These are phyloP conservation scores for Bombylius major DNA, from an alignment of 2,888 invertebrate genomes.

Conservation along the genomic window DNA sequence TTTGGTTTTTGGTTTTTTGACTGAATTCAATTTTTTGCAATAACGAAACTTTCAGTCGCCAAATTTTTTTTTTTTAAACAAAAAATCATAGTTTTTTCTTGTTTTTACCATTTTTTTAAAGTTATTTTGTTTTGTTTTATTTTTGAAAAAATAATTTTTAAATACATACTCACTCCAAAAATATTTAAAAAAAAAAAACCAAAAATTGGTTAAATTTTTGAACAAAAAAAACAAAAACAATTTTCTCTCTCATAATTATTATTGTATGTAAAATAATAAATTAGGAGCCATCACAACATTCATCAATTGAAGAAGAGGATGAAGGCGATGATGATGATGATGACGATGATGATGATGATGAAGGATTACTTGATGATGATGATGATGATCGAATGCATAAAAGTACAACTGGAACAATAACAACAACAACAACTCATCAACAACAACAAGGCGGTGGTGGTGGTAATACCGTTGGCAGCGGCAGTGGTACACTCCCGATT, in stretches of 20 bases:
- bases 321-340: slow-evolving; percentile 14
- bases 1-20: too few species aligned
- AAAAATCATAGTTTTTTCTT: not conserved
- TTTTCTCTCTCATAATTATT: not conserved
- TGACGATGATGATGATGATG: slow-evolving; percentile 13
- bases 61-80: not conserved
- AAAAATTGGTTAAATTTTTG: not conserved
- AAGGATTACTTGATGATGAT: slow-evolving; percentile 15
- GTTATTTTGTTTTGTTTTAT: not conserved
- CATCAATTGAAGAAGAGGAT: slow-evolving; percentile 35
- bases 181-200: too few species aligned
- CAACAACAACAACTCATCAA: not conserved
- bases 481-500: slow-evolving; percentile 22
- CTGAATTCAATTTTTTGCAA: too few species aligned
- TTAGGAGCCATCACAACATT: slow-evolving; percentile 37
- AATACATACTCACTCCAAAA: too few species aligned
- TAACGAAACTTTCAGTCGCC: too few species aligned
- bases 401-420: slow-evolving; percentile 3
- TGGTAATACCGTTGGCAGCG: slow-evolving; percentile 2
- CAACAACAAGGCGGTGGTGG: not conserved
- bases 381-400: slow-evolving; percentile 10
- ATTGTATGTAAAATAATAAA: not conserved
- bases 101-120: not conserved
- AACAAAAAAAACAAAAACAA: not conserved
- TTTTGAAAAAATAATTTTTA: too few species aligned